Conservation (phyloP, 2,888 invertebrate genomes). For the Agrotis clavis region DNA sequence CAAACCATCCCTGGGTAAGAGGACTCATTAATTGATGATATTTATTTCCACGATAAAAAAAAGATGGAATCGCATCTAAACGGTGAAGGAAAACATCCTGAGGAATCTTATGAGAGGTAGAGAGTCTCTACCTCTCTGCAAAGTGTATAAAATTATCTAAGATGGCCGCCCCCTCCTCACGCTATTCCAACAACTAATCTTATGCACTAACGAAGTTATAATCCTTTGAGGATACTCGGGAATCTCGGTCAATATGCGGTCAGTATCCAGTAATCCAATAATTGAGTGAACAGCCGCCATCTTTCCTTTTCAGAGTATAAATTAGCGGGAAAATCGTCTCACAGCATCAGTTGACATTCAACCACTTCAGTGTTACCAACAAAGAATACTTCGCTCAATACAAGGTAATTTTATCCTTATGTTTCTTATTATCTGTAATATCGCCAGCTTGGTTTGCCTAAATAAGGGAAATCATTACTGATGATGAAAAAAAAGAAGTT, state of each 20-base stretch:
- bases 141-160: constrained; percentile 34
- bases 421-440: not conserved
- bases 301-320: constrained; percentile 79
- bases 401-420: constrained; percentile 66
- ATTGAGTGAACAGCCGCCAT: constrained; percentile 78
- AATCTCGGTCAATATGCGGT: constrained; percentile 83
- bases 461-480: not conserved
- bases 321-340: constrained; percentile 74
- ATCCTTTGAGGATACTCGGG: constrained; percentile 74
- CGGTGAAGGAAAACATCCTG: too few species aligned
- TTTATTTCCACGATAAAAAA: too few species aligned
- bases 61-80: too few species aligned
- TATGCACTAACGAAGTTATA: constrained; percentile 85
- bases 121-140: too few species aligned
- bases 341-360: constrained; percentile 82
- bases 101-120: too few species aligned
- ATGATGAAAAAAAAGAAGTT: not conserved
- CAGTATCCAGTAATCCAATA: constrained; percentile 86
- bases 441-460: not conserved
- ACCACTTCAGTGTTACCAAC: constrained; percentile 77
- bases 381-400: constrained; percentile 59
- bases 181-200: constrained; percentile 67
- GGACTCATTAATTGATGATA: too few species aligned
- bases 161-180: constrained; percentile 53
- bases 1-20: too few species aligned